Base-by-base conservation (phyloP, 2,888 invertebrate species). In the Noctua fimbriata region DNA sequence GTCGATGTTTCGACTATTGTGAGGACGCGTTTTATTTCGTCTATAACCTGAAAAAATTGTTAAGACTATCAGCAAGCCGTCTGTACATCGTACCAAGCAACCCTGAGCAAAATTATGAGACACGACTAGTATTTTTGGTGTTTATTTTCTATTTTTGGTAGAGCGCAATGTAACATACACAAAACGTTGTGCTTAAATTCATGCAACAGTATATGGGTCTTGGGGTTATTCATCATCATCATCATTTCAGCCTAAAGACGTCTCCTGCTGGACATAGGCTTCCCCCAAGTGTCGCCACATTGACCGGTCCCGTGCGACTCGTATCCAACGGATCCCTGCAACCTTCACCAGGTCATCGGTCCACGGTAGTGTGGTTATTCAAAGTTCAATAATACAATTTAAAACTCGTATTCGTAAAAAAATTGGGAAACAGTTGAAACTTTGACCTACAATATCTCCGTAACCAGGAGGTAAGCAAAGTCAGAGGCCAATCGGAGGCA, bases 21-120 rank as follows among this genome's bases (percentile, higher is more conserved):
- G 21, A 99, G 95, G 1, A 99, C 98, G 78, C 98, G 97, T 86
- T 97, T 97, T 79, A 99, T 98, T 95, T 99, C 99, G 94, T 99
- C 99, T 84, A 99, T 97, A 0, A 99, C 98, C 98, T 98, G 92
- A 3, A 91, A 49, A 58, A 2, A 0, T 67, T 49, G 18, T 72
- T 24, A 69, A 41, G 9, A 28, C 21, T 14, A 49, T 49, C 49
- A 18, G 4, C 49, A 18, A 49, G 7, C 5, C 52, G 52, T 52
- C 52, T 52, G 52, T 52, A 52, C 52, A 18, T 49, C 18, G 7
- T 52, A 52, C 21, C 7, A 55, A 55, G 10, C 3, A 24, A 55
- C 7, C 9, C 0, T 21, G 52, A 21, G 0, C 58, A 58, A 58
- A n/a, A 58, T n/a, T 1, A 12, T 55, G 52, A 2, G 16, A 9